Evolutionary conservation across 2,888 invertebrate species (phyloP), one percentile per base, ranked within the genome.

Genomic region (Lypha dubia): DNA sequence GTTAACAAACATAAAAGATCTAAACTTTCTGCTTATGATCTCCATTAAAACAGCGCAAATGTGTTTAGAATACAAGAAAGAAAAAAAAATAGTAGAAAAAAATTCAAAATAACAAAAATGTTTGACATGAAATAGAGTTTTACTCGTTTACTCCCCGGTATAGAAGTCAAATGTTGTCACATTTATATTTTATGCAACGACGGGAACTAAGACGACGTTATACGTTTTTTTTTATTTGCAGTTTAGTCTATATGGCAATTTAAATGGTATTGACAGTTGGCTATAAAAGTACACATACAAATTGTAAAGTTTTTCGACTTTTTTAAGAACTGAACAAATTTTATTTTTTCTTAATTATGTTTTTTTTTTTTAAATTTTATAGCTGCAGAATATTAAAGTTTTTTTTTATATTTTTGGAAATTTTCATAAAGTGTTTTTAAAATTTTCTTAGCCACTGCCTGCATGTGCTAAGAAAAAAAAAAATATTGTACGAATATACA

Each of bases 81-180:
- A 62, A n/a, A 63, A 38, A 38, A 35, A 41, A 62, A 32, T 1
- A 13, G n/a, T n/a, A n/a, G n/a, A 62, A n/a, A 13, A 51, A 38
- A 35, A 24, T n/a, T 46, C 13, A 73, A 73, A 38, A n/a, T n/a
- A n/a, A n/a, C n/a, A 46, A 70, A 79, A 65, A 60, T 62, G 32
- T 49, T 58, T 32, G 65, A 80, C 62, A 77, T 71, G 62, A 73
- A 76, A 76, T 73, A 60, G 41, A 74, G 77, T 77, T 84, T 65
- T 79, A 44, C 17, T 70, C 38, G 49, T 65, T 74, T 76, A 74
- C 73, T 58, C 56, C 73, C 73, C 68, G 63, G 49, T 58, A 80
- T 73, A 80, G 76, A 84, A 84, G 84, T 84, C 77, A 84, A 74
- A 84, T 77, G 77, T 77, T 84, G 84, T 84, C 84, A 84, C 84